Conservation (phyloP, 2,113 vertebrate genomes). For the Rallus limicola region DNA sequence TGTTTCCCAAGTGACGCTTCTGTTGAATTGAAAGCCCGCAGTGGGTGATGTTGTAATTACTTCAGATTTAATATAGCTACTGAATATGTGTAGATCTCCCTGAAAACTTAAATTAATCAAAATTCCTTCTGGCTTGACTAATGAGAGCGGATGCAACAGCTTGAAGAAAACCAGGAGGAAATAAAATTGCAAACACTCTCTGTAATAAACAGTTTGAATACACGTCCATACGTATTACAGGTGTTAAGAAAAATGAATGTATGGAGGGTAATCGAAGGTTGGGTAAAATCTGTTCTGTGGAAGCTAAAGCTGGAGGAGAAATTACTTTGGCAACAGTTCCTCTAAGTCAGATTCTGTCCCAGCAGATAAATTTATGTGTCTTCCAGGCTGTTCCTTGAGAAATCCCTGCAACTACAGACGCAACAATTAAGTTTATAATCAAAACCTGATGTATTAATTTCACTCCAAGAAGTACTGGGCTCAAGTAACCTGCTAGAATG, state of each 20-base stretch:
- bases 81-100: neutral
- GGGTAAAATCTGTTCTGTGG: neutral
- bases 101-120: neutral
- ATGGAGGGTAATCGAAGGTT: neutral
- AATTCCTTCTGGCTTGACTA: neutral
- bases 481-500: neutral
- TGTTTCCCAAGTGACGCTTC: neutral
- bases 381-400: neutral
- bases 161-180: neutral
- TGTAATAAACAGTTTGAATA: neutral
- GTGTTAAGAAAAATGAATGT: neutral
- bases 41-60: neutral
- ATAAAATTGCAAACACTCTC: neutral
- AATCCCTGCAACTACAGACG: neutral
- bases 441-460: neutral
- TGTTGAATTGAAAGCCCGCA: neutral
- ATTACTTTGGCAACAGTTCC: neutral
- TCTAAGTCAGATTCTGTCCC: neutral
- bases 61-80: neutral
- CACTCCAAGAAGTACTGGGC: neutral
- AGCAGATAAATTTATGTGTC: neutral
- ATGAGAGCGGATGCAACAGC: neutral
- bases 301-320: neutral
- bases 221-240: neutral
- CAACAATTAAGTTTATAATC: neutral